Evolutionary conservation across 2,797 vertebrate species (phyloP), one percentile per base, ranked within the genome.

Genomic region (Sebastes elongatus): DNA sequence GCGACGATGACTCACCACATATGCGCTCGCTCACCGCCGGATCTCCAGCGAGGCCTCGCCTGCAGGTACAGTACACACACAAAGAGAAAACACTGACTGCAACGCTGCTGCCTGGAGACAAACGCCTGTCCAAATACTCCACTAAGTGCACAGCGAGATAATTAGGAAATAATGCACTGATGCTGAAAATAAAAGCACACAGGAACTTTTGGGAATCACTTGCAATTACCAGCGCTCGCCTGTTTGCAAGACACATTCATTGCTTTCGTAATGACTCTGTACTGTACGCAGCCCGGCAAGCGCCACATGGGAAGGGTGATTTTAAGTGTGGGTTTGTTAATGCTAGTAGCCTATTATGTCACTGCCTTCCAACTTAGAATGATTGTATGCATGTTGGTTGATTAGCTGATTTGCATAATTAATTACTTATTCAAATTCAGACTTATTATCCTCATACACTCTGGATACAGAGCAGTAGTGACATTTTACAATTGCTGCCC

Each of bases 91-190:
- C 77, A 68, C 61, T 6, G 80, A 75, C 82, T 88, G 76, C 81
- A 77, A 74, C 67, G 74, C 82, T 70, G 57, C 81, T 78, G 87
- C 88, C 89, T 86, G 67, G 74, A 93, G 85, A 89, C 82, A 75
- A 88, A 86, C 32, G 80, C 74, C 85, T 71, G 88, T 86, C 85
- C 88, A 89, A 88, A 92, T 53, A 79, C 81, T 74, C 69, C 81
- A 60, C 72, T 76, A 84, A 89, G 77, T 82, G 75, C 83, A 82
- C 82, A 60, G 85, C n/a, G 5, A 89, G 85, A 92, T 94, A 89
- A 94, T 94, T 91, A 89, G 87, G 78, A 91, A 95, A 93, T 89
- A 93, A 93, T 89, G 82, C 87, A 85, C 73, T 68, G 76, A 82
- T 81, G 88, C 89, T 88, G 91, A 92, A 94, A 93, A 89, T 80